phyloP scores from a whole-genome alignment of 2,888 invertebrate genomes.

The Crioceris asparagi region DNA sequence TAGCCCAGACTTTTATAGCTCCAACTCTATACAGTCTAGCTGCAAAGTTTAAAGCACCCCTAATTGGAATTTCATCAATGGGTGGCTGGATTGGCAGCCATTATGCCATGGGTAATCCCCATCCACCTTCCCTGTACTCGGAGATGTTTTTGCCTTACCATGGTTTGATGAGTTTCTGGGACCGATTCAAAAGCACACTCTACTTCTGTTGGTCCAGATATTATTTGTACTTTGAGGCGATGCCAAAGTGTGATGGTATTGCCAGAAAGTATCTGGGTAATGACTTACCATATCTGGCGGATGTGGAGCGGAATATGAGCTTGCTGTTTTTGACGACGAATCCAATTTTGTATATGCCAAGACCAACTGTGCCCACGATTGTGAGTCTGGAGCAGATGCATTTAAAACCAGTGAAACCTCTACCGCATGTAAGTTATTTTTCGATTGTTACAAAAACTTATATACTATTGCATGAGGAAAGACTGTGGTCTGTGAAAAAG shows the following conservation, averaged over 20 bases:
- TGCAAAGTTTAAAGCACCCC: constrained; percentile 20
- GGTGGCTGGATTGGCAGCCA: constrained; percentile 24
- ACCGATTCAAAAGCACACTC: constrained; percentile 25
- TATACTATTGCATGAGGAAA: too few relatives aligned
- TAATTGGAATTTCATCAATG: constrained; percentile 25
- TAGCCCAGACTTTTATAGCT: constrained; percentile 24
- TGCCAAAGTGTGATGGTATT: constrained; percentile 25
- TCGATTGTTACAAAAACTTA: too few relatives aligned
- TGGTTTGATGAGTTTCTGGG: constrained; percentile 33
- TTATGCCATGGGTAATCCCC: constrained; percentile 24
- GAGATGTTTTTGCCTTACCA: constrained; percentile 26
- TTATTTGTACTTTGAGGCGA: constrained; percentile 21
- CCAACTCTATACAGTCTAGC: constrained; percentile 23
- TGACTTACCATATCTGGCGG: constrained; percentile 29
- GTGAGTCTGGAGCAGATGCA: constrained; percentile 29
- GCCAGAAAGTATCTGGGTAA: constrained; percentile 30
- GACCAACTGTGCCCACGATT: constrained; percentile 29
- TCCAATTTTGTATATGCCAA: constrained; percentile 27
- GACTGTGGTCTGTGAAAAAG: too few relatives aligned
- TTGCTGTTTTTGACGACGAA: constrained; percentile 29
- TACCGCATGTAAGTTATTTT: constrained; percentile 27
- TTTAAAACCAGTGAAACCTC: constrained; percentile 22
- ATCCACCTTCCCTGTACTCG: constrained; percentile 24
- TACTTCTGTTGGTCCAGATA: constrained; percentile 24
- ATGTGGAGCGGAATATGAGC: constrained; percentile 30